Evolutionary conservation across 2,888 invertebrate species (phyloP), one percentile per base, ranked within the genome.

Genomic region (Dynastes maya): DNA sequence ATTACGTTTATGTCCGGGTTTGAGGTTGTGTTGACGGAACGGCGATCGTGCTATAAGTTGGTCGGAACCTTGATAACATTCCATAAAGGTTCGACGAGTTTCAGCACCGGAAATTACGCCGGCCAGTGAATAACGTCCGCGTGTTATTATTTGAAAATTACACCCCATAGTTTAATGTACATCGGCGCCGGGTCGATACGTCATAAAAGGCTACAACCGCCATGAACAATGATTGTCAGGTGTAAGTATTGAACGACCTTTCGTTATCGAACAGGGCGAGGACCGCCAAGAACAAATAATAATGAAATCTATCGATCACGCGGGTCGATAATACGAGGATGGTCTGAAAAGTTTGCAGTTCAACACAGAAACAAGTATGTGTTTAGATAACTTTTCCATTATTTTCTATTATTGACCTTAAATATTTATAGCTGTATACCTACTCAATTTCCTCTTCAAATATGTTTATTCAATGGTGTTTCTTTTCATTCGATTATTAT

Each of bases 71-170:
- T 13, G 68, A 68, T 68, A 68, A 51, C 51, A 53, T 68, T 68
- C 49, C 68, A 32, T 71, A 53, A 55, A 71, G 58, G 53, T 71
- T 71, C 58, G 71, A 71, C 37, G 71, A 71, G 71, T 71, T 71
- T 71, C 71, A 37, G 37, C 53, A n/a, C 71, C 71, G 71, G 71
- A 71, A 71, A 71, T 71, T 71, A 71, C 55, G 37, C 22, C 65
- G 65, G 65, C 22, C 65, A 37, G n/a, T 71, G 55, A 71, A 71
- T 71, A 58, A 37, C 32, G 32, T 32, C 55, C 55, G 55, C 58
- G 58, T 71, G 71, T 71, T 71, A 71, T 71, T 71, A 58, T 71
- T 71, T 71, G 71, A 71, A 71, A 71, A 71, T 71, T 71, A 71
- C 71, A 71, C 55, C 37, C 55, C 16, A 16, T 37, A 71, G 71